Base-by-base conservation (phyloP, 2,113 vertebrate species). In the Platichthys flesus region DNA sequence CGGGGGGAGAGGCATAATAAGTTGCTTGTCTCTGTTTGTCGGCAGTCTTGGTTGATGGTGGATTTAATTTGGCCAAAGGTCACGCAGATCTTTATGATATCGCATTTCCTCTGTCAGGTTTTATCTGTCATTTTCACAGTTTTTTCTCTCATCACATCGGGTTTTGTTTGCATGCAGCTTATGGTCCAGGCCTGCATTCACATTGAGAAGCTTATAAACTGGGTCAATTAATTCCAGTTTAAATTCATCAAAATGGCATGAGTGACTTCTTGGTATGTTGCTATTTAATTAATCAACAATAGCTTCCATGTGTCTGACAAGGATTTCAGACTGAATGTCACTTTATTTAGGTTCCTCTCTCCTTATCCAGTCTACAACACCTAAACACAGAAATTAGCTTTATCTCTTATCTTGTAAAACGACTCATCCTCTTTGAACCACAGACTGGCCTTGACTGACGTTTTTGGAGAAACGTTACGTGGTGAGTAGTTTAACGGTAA, bases 21-120 rank as follows among this genome's bases (percentile, higher is more conserved):
- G 71, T 74, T 79, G 76, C 80, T 85, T 92, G 90, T 92, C 85
- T 88, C 74, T 70, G 62, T 91, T 81, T 79, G 79, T 86, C 59
- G 64, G 67, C 62, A 78, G 72, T 74, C 51, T 80, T 57, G 65
- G 75, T 68, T 71, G 59, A 89, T 81, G 76, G 40, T 42, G 63
- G 75, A 86, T 76, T 76, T 61, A 82, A 90, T 79, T 88, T 61
- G 87, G 81, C 68, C 86, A 83, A 86, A 89, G 90, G 88, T 89
- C 85, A 88, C 7, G 12, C 61, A 68, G 83, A 82, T 65, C 81
- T 60, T 81, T 67, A 76, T 79, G 62, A 77, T 67, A 64, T 74
- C 49, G 55, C 26, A 52, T 80, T 60, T 81, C 62, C 66, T 85
- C 37, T 28, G 63, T 66, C 64, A 68, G 24, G 21, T 79, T 75